phyloP scores from a whole-genome alignment of 2,113 vertebrate species.

The Garra rufa region DNA sequence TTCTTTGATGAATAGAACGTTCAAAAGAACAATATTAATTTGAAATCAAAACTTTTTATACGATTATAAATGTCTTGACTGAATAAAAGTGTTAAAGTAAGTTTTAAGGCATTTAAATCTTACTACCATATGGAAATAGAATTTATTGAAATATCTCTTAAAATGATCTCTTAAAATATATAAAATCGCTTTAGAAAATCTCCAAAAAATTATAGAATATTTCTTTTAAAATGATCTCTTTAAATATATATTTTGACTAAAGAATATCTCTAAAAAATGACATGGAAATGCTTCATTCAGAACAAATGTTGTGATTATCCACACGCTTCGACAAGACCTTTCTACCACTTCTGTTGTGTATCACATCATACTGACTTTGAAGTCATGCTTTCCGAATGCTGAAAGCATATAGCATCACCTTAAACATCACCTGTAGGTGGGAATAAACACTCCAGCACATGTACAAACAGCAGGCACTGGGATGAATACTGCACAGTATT shows the following conservation, averaged over 20 bases:
- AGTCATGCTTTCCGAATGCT: neutral
- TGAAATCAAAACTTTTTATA: neutral
- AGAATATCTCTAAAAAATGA: neutral
- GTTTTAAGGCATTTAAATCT: neutral
- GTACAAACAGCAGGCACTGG: neutral
- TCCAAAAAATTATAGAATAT: neutral
- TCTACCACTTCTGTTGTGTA: neutral
- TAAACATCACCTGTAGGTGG: conserved; percentile 2
- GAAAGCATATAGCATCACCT: neutral
- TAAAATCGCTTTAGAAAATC: neutral
- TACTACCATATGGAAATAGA: neutral
- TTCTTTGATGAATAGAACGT: neutral
- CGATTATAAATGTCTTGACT: neutral
- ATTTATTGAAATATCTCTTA: neutral
- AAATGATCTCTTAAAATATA: neutral
- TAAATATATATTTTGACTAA: neutral
- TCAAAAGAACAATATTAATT: neutral
- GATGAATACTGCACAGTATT: neutral
- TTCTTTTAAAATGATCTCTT: neutral
- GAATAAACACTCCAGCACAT: neutral
- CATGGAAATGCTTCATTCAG: neutral
- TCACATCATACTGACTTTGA: neutral
- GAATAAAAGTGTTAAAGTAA: neutral
- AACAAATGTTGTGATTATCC: neutral
- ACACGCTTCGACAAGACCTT: neutral